Conservation (phyloP, 2,113 vertebrate genomes). For the Nyctereutes procyonoides region DNA sequence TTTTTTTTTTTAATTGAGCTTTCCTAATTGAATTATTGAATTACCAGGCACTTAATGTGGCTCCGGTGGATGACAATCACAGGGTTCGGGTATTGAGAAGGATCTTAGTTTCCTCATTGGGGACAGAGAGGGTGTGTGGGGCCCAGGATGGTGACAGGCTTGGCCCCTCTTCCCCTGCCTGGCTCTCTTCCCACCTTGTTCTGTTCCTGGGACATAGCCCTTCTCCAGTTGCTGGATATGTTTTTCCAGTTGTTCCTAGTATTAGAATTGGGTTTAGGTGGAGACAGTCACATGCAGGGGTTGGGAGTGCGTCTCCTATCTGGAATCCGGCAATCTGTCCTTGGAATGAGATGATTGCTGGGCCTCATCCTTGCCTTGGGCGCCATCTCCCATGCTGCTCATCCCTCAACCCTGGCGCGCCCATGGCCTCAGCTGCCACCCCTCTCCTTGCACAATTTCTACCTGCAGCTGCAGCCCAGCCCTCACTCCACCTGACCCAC, state of each 20-base stretch:
- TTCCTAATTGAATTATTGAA: conserved; percentile 83
- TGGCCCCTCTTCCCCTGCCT: background rate
- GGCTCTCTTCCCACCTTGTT: background rate
- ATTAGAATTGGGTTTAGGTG: background rate
- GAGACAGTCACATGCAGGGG: background rate
- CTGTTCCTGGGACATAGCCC: background rate
- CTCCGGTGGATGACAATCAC: conserved; percentile 50
- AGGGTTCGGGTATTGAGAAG: background rate
- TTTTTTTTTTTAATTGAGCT: conserved; percentile 57
- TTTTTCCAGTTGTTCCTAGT: background rate
- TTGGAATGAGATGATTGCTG: fast-evolving
- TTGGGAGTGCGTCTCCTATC: background rate
- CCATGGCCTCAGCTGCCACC: background rate
- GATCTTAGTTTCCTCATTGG: conserved; percentile 27
- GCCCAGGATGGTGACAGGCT: fast-evolving
- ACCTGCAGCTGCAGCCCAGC: background rate
- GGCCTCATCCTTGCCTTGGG: background rate
- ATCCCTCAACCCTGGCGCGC: background rate
- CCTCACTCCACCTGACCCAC: background rate
- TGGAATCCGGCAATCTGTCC: background rate
- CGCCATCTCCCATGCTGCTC: background rate
- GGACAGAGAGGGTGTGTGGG: background rate
- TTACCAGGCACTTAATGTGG: conserved; percentile 74
- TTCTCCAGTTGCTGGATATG: background rate
- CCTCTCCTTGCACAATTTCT: background rate